These are phyloP conservation scores for Diploscapter pachys DNA, from an alignment of 1,140 invertebrate species.

Conservation along the genomic window DNA sequence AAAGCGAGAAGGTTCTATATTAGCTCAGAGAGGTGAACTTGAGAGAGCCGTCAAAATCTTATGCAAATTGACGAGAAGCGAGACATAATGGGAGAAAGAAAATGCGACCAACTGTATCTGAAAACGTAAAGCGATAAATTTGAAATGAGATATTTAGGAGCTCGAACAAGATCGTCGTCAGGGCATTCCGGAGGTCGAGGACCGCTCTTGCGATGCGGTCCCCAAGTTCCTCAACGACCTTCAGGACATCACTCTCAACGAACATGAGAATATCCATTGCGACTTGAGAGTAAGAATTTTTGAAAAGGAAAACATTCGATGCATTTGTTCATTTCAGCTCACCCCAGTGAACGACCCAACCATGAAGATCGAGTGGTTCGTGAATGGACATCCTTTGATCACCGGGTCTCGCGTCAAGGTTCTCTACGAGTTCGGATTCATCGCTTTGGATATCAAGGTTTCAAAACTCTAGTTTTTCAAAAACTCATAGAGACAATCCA, in stretches of 20 bases:
- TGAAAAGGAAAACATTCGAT: too few species aligned
- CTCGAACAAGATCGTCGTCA: slow-evolving; percentile 71
- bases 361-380: slow-evolving; percentile 95
- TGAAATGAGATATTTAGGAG: slow-evolving; percentile 69
- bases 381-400: slow-evolving; percentile 72
- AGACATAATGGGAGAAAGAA: too few species aligned
- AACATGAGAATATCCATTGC: slow-evolving; percentile 45
- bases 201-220: slow-evolving; percentile 48
- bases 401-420: slow-evolving; percentile 87
- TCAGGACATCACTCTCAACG: slow-evolving; percentile 45
- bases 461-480: neutral
- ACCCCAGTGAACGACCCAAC: slow-evolving; percentile 90
- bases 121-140: too few species aligned
- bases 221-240: slow-evolving; percentile 52
- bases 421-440: slow-evolving; percentile 96
- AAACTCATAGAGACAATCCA: neutral
- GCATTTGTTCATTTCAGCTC: too few species aligned
- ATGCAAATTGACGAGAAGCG: too few species aligned
- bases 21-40: too few species aligned
- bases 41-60: too few species aligned
- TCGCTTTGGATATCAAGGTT: slow-evolving; percentile 85
- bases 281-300: slow-evolving; percentile 39
- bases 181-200: slow-evolving; percentile 67
- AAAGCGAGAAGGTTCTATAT: too few species aligned
- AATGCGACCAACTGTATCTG: too few species aligned